These are phyloP conservation scores for Zygothrica quintamaculata DNA, from an alignment of 2,888 invertebrate genomes.

Conservation along the genomic window DNA sequence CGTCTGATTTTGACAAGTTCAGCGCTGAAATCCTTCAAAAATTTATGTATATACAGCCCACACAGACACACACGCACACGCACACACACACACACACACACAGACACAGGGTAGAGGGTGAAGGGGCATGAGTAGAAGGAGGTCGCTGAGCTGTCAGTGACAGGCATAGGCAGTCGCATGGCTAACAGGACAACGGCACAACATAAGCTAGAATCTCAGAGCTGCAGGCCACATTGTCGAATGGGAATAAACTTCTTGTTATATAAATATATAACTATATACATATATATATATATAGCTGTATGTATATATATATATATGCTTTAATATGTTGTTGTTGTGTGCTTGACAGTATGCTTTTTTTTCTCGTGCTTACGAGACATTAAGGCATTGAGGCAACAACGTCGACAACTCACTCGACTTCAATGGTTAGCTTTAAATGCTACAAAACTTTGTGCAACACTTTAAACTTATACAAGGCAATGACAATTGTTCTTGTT, in stretches of 20 bases:
- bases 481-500: slow-evolving; percentile 4
- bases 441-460: slow-evolving; percentile 47
- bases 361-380: slow-evolving; percentile 72
- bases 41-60: slow-evolving; percentile 66
- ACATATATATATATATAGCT: slow-evolving; percentile 13
- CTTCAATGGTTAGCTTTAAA: slow-evolving; percentile 64
- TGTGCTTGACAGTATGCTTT: slow-evolving; percentile 23
- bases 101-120: background rate
- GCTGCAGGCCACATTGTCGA: slow-evolving; percentile 26
- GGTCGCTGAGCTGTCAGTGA: slow-evolving; percentile 56
- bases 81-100: slow-evolving; percentile 21
- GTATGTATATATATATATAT: slow-evolving; percentile 14
- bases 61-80: slow-evolving; percentile 24
- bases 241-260: slow-evolving; percentile 43
- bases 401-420: slow-evolving; percentile 31
- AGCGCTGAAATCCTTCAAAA: slow-evolving; percentile 84
- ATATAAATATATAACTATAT: slow-evolving; percentile 1
- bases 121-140: background rate
- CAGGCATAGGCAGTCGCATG: slow-evolving; percentile 64
- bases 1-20: slow-evolving; percentile 84
- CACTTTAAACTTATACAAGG: slow-evolving; percentile 50
- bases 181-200: slow-evolving; percentile 25
- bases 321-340: slow-evolving; percentile 16
- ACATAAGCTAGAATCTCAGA: slow-evolving; percentile 22
- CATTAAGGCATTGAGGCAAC: slow-evolving; percentile 72